Evolutionary conservation across 2,113 vertebrate genomes (phyloP).

Genomic region (Grammomys surdaster): DNA sequence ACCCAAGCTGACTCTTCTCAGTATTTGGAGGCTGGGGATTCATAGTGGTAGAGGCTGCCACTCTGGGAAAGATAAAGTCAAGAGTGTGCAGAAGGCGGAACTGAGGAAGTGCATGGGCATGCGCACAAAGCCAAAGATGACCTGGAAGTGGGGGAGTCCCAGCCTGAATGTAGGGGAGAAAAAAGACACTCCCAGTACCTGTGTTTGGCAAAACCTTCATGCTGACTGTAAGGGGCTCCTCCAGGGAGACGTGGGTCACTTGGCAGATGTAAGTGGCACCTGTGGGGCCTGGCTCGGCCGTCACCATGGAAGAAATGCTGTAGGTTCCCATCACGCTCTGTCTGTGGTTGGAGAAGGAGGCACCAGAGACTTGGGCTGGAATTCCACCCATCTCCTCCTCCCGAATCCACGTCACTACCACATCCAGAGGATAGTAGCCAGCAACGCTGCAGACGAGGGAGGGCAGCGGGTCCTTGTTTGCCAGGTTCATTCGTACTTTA

Average conservation of each 20-base stretch:
- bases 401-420: slow-evolving; percentile 79
- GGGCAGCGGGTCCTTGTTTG: fast-evolving
- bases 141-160: neutral
- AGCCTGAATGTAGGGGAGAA: neutral
- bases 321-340: slow-evolving; percentile 88
- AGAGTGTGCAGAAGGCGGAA: neutral
- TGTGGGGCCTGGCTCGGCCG: slow-evolving; percentile 46
- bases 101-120: neutral
- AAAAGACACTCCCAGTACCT: slow-evolving; percentile 62
- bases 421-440: slow-evolving; percentile 84
- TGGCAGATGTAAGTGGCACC: slow-evolving; percentile 89
- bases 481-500: slow-evolving; percentile 43
- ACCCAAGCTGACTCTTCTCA: neutral
- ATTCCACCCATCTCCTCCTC: slow-evolving; percentile 18
- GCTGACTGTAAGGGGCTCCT: slow-evolving; percentile 72
- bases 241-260: slow-evolving; percentile 87
- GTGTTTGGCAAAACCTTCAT: slow-evolving; percentile 36
- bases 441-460: slow-evolving; percentile 74
- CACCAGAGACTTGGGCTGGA: slow-evolving; percentile 68
- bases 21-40: neutral
- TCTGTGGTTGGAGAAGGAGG: slow-evolving; percentile 88
- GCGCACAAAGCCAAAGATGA: neutral
- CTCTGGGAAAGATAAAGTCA: neutral
- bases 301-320: slow-evolving; percentile 88
- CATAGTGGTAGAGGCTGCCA: neutral